Evolutionary conservation across 2,888 invertebrate species (phyloP).

Genomic region (Neria commutata): DNA sequence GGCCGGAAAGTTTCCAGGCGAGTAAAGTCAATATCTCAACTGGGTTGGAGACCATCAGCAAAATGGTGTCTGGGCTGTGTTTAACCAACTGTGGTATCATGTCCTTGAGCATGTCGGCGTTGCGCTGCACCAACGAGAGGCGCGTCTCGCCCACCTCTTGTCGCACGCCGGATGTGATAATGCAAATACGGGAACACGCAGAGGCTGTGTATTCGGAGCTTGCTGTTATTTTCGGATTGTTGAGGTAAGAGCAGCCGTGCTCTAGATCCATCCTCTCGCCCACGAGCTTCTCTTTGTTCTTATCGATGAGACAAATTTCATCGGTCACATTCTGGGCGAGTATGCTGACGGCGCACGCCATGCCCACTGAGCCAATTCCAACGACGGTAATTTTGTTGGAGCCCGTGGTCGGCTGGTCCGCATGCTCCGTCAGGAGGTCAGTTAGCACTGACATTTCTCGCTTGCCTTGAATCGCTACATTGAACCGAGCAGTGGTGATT

Average conservation of each 20-base stretch:
- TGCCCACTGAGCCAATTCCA: constrained; percentile 88
- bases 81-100: constrained; percentile 74
- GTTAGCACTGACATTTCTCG: constrained; percentile 83
- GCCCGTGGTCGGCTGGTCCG: constrained; percentile 64
- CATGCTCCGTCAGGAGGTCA: constrained; percentile 64
- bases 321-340: constrained; percentile 82
- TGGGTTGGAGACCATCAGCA: constrained; percentile 90
- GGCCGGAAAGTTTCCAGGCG: constrained; percentile 91
- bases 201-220: constrained; percentile 79
- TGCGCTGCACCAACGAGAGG: constrained; percentile 86
- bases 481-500: too few species aligned
- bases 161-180: constrained; percentile 90
- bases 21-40: constrained; percentile 92
- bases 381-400: constrained; percentile 83
- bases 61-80: constrained; percentile 83
- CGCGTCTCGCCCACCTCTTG: constrained; percentile 89
- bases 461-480: too few species aligned
- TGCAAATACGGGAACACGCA: constrained; percentile 81
- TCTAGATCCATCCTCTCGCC: constrained; percentile 93
- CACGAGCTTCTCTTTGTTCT: constrained; percentile 79
- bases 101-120: constrained; percentile 85
- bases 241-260: constrained; percentile 84
- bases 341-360: constrained; percentile 88
- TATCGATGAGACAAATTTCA: constrained; percentile 83
- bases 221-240: constrained; percentile 79